Conservation (phyloP, 2,797 vertebrate genomes). For the Myotis vivesi region DNA sequence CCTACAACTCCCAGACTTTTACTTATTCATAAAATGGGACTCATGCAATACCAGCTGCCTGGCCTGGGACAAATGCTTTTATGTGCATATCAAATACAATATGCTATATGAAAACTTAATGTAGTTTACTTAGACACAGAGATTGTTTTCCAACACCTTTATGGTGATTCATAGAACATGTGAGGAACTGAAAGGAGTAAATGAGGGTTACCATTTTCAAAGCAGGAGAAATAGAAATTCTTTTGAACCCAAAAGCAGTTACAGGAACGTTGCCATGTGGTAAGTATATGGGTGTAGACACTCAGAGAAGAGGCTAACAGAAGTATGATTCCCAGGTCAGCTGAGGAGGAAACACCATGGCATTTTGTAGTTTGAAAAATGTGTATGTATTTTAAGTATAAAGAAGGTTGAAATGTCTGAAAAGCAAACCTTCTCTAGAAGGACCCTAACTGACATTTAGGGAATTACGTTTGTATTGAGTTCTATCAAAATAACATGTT, state of each 20-base stretch:
- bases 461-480: neutral
- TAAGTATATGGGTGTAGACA: neutral
- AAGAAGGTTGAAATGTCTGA: neutral
- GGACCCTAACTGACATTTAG: neutral
- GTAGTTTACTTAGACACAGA: neutral
- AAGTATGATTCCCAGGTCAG: neutral
- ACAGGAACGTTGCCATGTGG: neutral
- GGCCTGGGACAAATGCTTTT: neutral
- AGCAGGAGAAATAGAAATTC: slow-evolving; percentile 10
- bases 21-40: neutral
- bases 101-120: neutral
- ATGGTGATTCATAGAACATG: neutral
- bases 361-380: neutral
- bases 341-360: neutral
- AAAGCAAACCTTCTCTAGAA: slow-evolving; percentile 15
- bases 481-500: neutral
- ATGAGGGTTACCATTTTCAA: slow-evolving; percentile 28
- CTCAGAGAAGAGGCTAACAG: neutral
- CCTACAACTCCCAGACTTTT: neutral
- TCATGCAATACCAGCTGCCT: neutral
- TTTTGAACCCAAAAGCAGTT: neutral
- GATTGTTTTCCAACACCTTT: neutral
- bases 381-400: neutral
- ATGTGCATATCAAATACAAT: neutral
- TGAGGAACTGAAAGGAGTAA: neutral